These are phyloP conservation scores for Montipora capricornis DNA, from an alignment of 64 coral and sea anemone genomes.

Conservation along the genomic window DNA sequence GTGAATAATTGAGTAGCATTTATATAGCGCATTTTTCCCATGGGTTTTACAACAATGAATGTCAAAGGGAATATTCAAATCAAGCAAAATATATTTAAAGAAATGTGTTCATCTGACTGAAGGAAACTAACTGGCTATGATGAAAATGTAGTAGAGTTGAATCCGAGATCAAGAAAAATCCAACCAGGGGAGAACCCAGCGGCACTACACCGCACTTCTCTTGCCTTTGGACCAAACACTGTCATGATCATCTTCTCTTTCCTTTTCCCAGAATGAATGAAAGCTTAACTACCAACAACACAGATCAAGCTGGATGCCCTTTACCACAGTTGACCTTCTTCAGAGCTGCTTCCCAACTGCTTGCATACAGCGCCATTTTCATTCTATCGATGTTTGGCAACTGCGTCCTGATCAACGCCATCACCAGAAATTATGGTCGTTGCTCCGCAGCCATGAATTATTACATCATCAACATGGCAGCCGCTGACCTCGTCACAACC, in stretches of 20 bases:
- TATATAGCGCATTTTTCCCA: too few relatives aligned
- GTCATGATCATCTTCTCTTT: neutral
- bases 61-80: too few relatives aligned
- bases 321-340: neutral
- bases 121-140: too few relatives aligned
- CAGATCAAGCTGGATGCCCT: neutral
- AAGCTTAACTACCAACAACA: neutral
- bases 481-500: constrained; percentile 86
- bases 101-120: too few relatives aligned
- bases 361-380: constrained; percentile 11
- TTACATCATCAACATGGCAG: constrained; percentile 90
- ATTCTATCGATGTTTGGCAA: constrained; percentile 33
- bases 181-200: too few relatives aligned
- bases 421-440: constrained; percentile 3
- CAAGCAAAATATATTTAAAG: too few relatives aligned
- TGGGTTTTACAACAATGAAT: too few relatives aligned
- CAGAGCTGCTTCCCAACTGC: neutral
- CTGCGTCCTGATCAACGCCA: constrained; percentile 4
- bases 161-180: too few relatives aligned
- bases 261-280: neutral
- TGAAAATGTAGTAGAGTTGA: too few relatives aligned
- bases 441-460: constrained; percentile 78
- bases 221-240: too few relatives aligned
- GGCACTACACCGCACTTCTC: too few relatives aligned
- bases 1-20: too few relatives aligned